These are phyloP conservation scores for Falco naumanni DNA, from an alignment of 2,797 vertebrate genomes.

Conservation along the genomic window DNA sequence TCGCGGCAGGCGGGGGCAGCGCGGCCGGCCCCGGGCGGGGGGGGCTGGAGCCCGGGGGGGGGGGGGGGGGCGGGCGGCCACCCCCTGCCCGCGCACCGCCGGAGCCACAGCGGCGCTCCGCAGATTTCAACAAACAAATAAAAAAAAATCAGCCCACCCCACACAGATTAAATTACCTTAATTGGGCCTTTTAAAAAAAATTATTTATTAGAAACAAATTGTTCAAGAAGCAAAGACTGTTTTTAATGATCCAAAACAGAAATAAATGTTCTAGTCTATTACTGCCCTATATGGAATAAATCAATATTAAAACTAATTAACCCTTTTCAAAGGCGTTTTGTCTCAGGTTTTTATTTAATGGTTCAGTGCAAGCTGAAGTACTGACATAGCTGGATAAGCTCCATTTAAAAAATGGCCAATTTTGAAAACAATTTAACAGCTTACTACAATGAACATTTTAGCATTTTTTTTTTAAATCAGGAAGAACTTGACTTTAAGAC, in stretches of 20 bases:
- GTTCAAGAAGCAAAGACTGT: constrained; percentile 64
- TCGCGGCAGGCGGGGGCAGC: too few relatives aligned
- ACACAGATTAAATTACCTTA: constrained; percentile 22
- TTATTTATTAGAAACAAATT: constrained; percentile 78
- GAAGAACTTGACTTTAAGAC: constrained; percentile 31
- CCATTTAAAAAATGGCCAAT: constrained; percentile 91
- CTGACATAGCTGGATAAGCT: constrained; percentile 93
- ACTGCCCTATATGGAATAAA: constrained; percentile 91
- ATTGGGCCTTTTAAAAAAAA: constrained; percentile 53
- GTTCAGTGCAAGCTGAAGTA: constrained; percentile 89
- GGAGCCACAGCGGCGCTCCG: too few relatives aligned
- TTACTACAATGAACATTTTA: constrained; percentile 74
- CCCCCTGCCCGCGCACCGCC: too few relatives aligned
- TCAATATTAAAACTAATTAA: constrained; percentile 99
- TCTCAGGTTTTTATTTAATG: constrained; percentile 94
- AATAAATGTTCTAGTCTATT: constrained; percentile 81
- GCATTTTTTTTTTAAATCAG: constrained; percentile 19
- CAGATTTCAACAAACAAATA: neutral
- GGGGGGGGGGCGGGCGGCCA: too few relatives aligned
- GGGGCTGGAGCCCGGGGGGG: too few relatives aligned
- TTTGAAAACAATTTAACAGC: constrained; percentile 86
- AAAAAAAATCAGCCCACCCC: neutral
- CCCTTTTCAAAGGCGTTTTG: constrained; percentile 95
- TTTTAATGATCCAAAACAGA: constrained; percentile 80
- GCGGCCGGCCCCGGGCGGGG: too few relatives aligned